Base-by-base conservation (phyloP, 2,113 vertebrate species). In the Clupea harengus region DNA sequence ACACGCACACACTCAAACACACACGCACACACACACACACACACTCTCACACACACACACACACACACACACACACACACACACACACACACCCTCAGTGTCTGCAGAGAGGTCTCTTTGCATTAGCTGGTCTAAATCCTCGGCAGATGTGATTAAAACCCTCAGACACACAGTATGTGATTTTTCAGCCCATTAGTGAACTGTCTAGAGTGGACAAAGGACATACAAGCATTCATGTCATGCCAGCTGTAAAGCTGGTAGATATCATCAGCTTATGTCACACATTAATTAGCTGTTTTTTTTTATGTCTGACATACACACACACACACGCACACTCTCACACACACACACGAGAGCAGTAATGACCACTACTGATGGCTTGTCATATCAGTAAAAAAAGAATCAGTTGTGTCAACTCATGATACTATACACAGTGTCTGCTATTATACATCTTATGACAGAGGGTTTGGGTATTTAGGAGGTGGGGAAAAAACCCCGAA, bases 101-200 rank as follows among this genome's bases (percentile, higher is more conserved):
- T 67, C 28, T 67, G n/a, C 64, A 25, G n/a, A 67, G 64, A 67
- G 60, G 54, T 60, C 54, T 60, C 54, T n/a, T 60, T 60, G 54
- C 18, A 67, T 67, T 67, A 28, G 64, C n/a, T 67, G 64, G 7
- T 67, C 64, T 67, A 13, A 28, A 28, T 6, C 25, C 25, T 11
- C 28, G 64, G 25, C 64, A 67, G 64, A 67, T 67, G 64, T 28
- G n/a, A 67, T 67, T 67, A 67, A 67, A 67, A 25, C n/a, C 64
- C 1, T 28, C 64, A 25, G 64, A 67, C n/a, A 67, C 64, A 28
- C 25, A 67, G 9, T 28, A 25, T 67, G 64, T 67, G n/a, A 25
- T 67, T 25, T 39, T 25, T 67, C 64, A 28, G 57, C 1, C 64
- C 25, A 28, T 13, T 28, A 28, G 64, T 11, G 6, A 28, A 67